phyloP scores from a whole-genome alignment of 1,140 invertebrate genomes.

The Leguminivora glycinivorella region DNA sequence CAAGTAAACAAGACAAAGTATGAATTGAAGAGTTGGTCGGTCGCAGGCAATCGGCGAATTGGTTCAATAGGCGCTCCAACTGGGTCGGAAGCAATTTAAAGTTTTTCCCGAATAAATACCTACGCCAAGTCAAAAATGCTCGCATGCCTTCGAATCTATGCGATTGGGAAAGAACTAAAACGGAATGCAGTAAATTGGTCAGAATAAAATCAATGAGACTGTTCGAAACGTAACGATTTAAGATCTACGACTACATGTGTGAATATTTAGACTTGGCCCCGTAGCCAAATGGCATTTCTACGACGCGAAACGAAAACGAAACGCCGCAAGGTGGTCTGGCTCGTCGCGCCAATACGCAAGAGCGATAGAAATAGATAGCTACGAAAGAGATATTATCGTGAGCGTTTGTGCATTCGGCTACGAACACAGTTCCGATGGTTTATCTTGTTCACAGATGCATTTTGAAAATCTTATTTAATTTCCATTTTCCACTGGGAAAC shows the following conservation, averaged over 20 bases:
- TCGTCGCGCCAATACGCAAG: too few relatives aligned
- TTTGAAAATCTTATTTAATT: too few relatives aligned
- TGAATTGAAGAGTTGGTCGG: slow-evolving; percentile 47
- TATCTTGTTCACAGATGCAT: too few relatives aligned
- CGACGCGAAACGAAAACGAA: too few relatives aligned
- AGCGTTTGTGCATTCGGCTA: too few relatives aligned
- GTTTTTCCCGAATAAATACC: slow-evolving; percentile 70
- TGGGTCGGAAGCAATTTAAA: slow-evolving; percentile 74
- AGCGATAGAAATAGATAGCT: too few relatives aligned
- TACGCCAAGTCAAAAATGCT: slow-evolving; percentile 61
- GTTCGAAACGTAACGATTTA: background rate
- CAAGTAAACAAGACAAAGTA: slow-evolving; percentile 47
- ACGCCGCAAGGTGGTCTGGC: too few relatives aligned
- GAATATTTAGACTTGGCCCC: background rate
- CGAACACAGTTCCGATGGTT: too few relatives aligned
- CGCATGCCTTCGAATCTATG: slow-evolving; percentile 43
- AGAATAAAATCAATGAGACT: background rate
- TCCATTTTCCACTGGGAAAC: too few relatives aligned
- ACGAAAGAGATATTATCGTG: too few relatives aligned
- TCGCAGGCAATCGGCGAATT: slow-evolving; percentile 63
- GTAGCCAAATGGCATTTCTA: too few relatives aligned
- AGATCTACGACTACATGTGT: background rate
- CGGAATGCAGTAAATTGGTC: slow-evolving; percentile 21
- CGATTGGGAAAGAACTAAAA: slow-evolving; percentile 45
- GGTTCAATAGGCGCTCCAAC: slow-evolving; percentile 64